Evolutionary conservation across 2,888 invertebrate species (phyloP), one percentile per base, ranked within the genome.

Genomic region (Resseliella maxima): DNA sequence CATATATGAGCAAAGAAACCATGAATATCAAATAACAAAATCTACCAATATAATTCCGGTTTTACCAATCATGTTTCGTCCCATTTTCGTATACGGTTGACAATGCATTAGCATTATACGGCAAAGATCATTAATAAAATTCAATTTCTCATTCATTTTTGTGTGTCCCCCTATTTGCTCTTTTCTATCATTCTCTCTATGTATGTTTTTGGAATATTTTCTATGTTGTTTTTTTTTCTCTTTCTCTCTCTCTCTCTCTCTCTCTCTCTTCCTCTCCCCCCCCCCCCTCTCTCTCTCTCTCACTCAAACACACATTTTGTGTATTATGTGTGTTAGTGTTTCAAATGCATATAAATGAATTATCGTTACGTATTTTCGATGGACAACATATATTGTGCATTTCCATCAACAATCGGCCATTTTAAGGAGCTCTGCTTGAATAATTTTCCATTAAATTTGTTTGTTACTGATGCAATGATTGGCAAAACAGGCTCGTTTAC

Each of bases 91-190:
- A n/a, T 72, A 72, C 31, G 72, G n/a, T 12, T 72, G 72, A 72
- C 72, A 72, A 72, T 72, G 72, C 72, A 72, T 72, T 72, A 8
- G 38, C 83, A 83, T 83, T 83, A 38, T 83, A 83, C 38, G 38
- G n/a, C 38, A 83, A 36, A 38, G 83, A 83, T 83, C 38, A 83
- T 83, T 83, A 83, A 83, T 83, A 83, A 83, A 83, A 83, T 83
- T 83, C 83, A 6, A 38, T 83, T 83, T 72, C 18, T 10, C 36
- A 35, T 35, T 72, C 36, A 35, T 35, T 72, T 3, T n/a, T 18
- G 18, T 64, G 24, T 31, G 31, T 64, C 8, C 15, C 8, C 24
- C 24, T 64, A 2, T 64, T 50, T 50, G n/a, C n/a, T n/a, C n/a
- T n/a, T n/a, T n/a, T n/a, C n/a, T n/a, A n/a, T n/a, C n/a, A n/a